Evolutionary conservation across 2,888 invertebrate species (phyloP).

Genomic region (Sialis lutaria): DNA sequence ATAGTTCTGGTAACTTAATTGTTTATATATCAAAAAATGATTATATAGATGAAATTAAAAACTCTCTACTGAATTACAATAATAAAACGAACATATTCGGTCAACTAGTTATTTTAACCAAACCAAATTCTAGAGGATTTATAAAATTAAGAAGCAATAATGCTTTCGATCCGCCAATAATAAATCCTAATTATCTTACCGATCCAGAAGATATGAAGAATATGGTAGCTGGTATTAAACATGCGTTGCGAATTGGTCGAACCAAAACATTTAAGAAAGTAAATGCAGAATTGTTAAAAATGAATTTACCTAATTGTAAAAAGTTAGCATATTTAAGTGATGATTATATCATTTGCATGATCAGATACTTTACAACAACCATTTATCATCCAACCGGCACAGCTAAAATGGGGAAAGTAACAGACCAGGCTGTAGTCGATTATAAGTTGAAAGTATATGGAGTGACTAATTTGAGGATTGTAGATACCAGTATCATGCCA

Average conservation of each 20-base stretch:
- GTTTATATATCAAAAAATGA: slow-evolving; percentile 17
- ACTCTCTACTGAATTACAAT: slow-evolving; percentile 9
- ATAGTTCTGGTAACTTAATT: slow-evolving; percentile 16
- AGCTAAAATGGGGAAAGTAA: slow-evolving; percentile 21
- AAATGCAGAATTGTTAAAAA: slow-evolving; percentile 33
- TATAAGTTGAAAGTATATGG: background rate
- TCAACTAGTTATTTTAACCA: slow-evolving; percentile 10
- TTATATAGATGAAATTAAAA: slow-evolving; percentile 14
- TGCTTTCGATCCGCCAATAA: slow-evolving; percentile 16
- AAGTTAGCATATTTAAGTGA: slow-evolving; percentile 22
- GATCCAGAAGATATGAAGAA: slow-evolving; percentile 34
- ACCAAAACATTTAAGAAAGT: slow-evolving; percentile 40
- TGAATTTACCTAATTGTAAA: slow-evolving; percentile 30
- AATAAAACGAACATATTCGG: slow-evolving; percentile 7
- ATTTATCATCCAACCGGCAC: slow-evolving; percentile 17
- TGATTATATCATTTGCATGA: slow-evolving; percentile 32
- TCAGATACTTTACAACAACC: slow-evolving; percentile 16
- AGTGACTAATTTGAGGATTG: background rate
- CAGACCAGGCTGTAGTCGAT: slow-evolving; percentile 1
- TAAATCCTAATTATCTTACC: slow-evolving; percentile 14
- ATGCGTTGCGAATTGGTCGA: slow-evolving; percentile 11
- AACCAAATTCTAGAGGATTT: slow-evolving; percentile 16
- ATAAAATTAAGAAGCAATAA: slow-evolving; percentile 15
- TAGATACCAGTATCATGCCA: slow-evolving; percentile 1
- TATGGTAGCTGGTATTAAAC: slow-evolving; percentile 36